Base-by-base conservation (phyloP, 2,888 invertebrate species). In the Chydorus sphaericus region DNA sequence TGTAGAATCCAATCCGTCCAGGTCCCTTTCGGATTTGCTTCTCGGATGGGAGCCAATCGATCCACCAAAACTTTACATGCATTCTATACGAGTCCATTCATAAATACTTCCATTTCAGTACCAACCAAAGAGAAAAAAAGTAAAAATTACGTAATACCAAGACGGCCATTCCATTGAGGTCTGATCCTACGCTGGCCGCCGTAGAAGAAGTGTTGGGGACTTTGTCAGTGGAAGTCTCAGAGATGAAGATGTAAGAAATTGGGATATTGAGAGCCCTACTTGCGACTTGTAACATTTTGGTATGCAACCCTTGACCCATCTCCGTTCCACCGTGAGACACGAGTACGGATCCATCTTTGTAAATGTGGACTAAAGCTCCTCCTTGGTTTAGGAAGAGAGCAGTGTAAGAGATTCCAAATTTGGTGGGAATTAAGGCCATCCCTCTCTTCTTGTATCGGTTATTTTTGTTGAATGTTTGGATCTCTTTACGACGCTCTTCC, bases 271-370 rank as follows among this genome's bases (percentile, higher is more conserved):
- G 71, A 0, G 75, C 76, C 59, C 82, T 75, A 48, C 88, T 83
- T 4, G 89, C 87, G 11, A 60, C 59, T 77, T 94, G 93, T 55
- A 90, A 82, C 85, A 93, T 90, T 75, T 96, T 96, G 0, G 90
- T 96, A 67, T 93, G 87, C 4, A 97, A 73, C 1, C 96, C 96
- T 73, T 96, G 96, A 0, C 96, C 96, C 85, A 96, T 94, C 75
- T 96, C 96, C 8, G 86, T 84, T n/a, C 93, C 94, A 36, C 72
- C 73, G 61, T 75, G 74, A 18, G 70, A 65, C 4, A 76, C 56
- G 8, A 75, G 64, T 5, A 76, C 75, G 2, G 74, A 71, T n/a
- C 75, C 76, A 63, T 77, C 76, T 7, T 75, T 75, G 66, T 94
- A 92, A n/a, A 92, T 77, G 39, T 88, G 79, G 2, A 96, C 77